Evolutionary conservation across 2,113 vertebrate genomes (phyloP), one percentile per base, ranked within the genome.

Genomic region (Equus przewalskii): DNA sequence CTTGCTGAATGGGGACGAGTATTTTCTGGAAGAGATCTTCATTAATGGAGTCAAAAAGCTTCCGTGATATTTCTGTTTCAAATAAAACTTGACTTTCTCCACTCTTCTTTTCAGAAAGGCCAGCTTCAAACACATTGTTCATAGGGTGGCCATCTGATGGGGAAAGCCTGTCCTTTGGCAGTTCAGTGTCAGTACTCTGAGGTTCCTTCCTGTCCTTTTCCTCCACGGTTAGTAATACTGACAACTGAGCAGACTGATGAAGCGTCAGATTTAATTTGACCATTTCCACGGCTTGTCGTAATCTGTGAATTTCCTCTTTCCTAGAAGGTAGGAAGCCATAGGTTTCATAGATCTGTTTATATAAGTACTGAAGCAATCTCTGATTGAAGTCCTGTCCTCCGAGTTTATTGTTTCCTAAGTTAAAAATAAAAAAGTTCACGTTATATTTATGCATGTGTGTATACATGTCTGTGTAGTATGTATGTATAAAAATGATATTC

Each of bases 321-420:
- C 99, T 98, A 19, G 98, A 98, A 3, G 99, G 99, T 4, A 99
- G 14, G 54, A 99, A 98, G 9, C 99, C 99, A 0, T 99, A 99
- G 0, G n/a, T 98, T 82, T 99, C 98, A 19, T 49, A 98, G 30
- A 99, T 99, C 81, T 98, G 98, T 84, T 99, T 99, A 9, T 98
- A 99, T 5, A 99, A 98, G 93, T 99, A 99, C 98, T 99, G 99
- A 94, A 99, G 98, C 97, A 99, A 94, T 86, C 99, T 98, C 97
- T 99, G 99, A 97, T 99, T 99, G 98, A 99, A 99, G 98, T 99
- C 99, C 88, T 99, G 99, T 46, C 99, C 99, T 94, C 99, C 99
- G 28, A 99, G 99, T 97, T 99, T 99, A 98, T 99, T 99, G 97
- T 99, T 99, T 90, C 99, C 99, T 99, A 98, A 93, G 97, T 98